phyloP scores from a whole-genome alignment of 2,797 vertebrate genomes.

The Ispidina lecontei region DNA sequence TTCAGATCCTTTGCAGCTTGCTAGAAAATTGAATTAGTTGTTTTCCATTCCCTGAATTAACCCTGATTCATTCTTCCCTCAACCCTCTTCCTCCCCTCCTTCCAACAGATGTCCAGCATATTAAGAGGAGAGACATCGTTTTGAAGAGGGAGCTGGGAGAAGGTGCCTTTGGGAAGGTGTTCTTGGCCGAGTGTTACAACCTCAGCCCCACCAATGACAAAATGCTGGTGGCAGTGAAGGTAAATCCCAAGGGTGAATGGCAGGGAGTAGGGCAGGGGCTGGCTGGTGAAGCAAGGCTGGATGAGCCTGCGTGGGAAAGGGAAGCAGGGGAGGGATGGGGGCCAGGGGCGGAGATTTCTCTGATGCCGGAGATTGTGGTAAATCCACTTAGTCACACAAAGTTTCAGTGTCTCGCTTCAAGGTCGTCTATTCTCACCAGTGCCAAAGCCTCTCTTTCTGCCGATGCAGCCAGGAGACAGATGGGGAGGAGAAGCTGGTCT shows the following conservation, averaged over 20 bases:
- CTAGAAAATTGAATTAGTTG: constrained; percentile 54
- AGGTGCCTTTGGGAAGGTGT: constrained; percentile 97
- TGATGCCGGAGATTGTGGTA: neutral
- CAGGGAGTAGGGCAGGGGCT: neutral
- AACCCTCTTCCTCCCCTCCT: constrained; percentile 57
- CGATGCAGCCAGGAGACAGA: neutral
- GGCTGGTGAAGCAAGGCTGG: rapidly evolving
- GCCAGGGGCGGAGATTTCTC: neutral
- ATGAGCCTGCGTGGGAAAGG: neutral
- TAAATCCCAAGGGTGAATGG: constrained; percentile 56
- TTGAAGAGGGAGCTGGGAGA: constrained; percentile 96
- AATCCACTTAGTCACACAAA: constrained; percentile 13
- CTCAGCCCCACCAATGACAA: constrained; percentile 96
- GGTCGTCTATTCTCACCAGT: neutral
- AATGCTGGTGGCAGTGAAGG: constrained; percentile 98
- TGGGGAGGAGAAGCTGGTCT: neutral
- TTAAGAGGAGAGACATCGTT: constrained; percentile 96
- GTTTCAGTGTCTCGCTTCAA: neutral
- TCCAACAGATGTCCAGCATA: constrained; percentile 92
- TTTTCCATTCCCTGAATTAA: constrained; percentile 58
- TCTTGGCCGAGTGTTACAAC: constrained; percentile 98
- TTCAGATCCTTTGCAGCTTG: constrained; percentile 26
- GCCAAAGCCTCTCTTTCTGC: constrained; percentile 11
- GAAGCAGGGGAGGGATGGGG: neutral
- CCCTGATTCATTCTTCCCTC: constrained; percentile 47